A percentile compares a stretch with the other conserved stretches of the same genome.
phyloP scores from a whole-genome alignment of 2,113 vertebrate genomes.

The Eulacestoma nigropectus region DNA sequence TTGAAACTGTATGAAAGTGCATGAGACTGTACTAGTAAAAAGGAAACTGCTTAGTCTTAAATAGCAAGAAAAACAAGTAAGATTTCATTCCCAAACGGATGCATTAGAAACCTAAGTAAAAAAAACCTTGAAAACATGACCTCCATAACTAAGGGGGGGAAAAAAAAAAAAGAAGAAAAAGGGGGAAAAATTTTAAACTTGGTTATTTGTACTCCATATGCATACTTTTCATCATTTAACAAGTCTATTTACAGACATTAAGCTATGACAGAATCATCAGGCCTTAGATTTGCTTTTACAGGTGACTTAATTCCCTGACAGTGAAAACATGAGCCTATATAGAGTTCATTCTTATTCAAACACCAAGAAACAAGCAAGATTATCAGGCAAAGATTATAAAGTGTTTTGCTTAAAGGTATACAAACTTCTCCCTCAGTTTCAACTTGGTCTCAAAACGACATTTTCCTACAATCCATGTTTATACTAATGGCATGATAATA shows the following conservation, averaged over 20 bases:
- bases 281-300: not conserved
- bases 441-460: not conserved
- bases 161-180: not conserved
- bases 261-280: not conserved
- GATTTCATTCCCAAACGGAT: not conserved
- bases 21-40: not conserved
- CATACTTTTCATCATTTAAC: not conserved
- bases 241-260: not conserved
- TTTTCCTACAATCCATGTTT: not conserved
- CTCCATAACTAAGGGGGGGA: rapidly evolving
- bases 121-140: not conserved
- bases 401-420: not conserved
- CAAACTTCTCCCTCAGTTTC: not conserved
- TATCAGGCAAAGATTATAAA: not conserved
- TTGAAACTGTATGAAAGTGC: not conserved
- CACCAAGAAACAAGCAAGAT: not conserved
- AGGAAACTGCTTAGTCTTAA: not conserved
- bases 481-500: not conserved
- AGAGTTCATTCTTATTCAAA: not conserved
- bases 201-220: not conserved
- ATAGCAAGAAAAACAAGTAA: not conserved
- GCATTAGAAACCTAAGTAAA: not conserved
- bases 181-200: rapidly evolving
- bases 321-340: not conserved
- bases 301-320: not conserved